A percentile compares a stretch with the other conserved stretches of the same genome.
Conservation (phyloP, 2,888 invertebrate genomes). For the Blastobasis adustella region DNA sequence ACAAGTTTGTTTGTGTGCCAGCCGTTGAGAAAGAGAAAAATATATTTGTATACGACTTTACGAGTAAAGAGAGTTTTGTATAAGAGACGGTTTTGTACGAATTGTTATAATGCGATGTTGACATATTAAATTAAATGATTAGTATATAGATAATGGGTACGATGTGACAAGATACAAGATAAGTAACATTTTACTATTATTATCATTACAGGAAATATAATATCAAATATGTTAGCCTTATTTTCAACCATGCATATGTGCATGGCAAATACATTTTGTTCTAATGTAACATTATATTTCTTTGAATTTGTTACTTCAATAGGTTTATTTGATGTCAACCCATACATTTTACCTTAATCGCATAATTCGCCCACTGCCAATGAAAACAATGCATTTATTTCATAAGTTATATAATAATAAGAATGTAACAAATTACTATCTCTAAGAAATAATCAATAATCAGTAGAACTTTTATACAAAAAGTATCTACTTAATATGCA, state of each 20-base stretch:
- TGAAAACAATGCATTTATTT: slow-evolving; percentile 40
- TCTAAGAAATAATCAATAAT: not conserved
- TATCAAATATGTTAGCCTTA: too few relatives aligned
- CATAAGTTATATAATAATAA: slow-evolving; percentile 6
- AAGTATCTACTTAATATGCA: not conserved
- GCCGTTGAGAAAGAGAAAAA: slow-evolving; percentile 54
- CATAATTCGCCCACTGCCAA: slow-evolving; percentile 31
- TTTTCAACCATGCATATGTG: too few relatives aligned
- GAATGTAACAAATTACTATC: too few relatives aligned
- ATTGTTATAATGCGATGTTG: not conserved
- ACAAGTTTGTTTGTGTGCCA: slow-evolving; percentile 63
- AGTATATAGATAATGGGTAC: slow-evolving; percentile 16
- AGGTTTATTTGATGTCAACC: too few relatives aligned
- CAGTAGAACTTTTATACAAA: slow-evolving; percentile 2
- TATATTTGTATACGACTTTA: slow-evolving; percentile 72
- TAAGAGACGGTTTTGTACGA: slow-evolving; percentile 20
- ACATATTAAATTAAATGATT: slow-evolving; percentile 6
- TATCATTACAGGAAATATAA: too few relatives aligned
- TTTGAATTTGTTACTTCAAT: too few relatives aligned
- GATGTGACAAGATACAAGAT: not conserved
- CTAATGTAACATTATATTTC: too few relatives aligned
- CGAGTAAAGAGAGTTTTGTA: slow-evolving; percentile 67
- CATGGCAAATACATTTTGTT: too few relatives aligned
- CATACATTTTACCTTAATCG: too few relatives aligned
- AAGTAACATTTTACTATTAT: too few relatives aligned